A percentile compares a stretch with the other conserved stretches of the same genome.
phyloP scores from a whole-genome alignment of 2,888 invertebrate species.

The Sepioteuthis lessoniana region DNA sequence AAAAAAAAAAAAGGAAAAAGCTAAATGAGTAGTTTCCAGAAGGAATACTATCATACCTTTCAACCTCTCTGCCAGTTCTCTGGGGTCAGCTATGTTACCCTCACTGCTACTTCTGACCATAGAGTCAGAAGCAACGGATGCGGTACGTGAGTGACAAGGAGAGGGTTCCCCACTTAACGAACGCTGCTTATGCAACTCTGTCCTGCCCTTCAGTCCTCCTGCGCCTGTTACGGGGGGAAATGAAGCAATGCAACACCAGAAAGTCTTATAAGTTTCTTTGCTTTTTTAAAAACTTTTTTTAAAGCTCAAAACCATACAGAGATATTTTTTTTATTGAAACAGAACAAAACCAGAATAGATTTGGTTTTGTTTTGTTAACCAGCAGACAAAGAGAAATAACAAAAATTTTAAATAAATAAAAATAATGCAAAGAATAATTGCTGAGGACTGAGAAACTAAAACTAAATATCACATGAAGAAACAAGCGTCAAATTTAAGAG shows the following conservation, averaged over 20 bases:
- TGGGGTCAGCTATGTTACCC: constrained; percentile 67
- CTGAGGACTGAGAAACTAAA: background rate
- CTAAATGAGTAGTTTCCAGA: constrained; percentile 11
- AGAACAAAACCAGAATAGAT: too few relatives aligned
- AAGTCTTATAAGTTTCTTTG: background rate
- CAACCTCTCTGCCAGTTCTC: constrained; percentile 64
- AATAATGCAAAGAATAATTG: background rate
- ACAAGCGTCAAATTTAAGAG: background rate
- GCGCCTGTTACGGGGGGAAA: constrained; percentile 58
- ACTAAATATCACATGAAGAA: background rate
- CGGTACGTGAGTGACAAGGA: constrained; percentile 67
- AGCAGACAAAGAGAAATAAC: background rate
- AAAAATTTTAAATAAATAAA: background rate
- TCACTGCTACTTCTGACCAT: constrained; percentile 70
- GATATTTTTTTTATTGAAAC: too few relatives aligned
- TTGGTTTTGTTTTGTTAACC: too few relatives aligned
- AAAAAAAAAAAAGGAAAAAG: background rate
- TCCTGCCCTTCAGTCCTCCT: constrained; percentile 62
- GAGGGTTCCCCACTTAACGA: constrained; percentile 72
- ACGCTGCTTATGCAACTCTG: constrained; percentile 66
- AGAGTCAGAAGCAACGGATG: constrained; percentile 64
- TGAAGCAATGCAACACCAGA: constrained; percentile 39
- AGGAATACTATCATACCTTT: constrained; percentile 56
- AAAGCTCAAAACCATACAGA: too few relatives aligned
- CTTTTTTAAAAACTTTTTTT: background rate